Percentiles rank a stretch among this genome's conserved stretches.
These are phyloP conservation scores for Drosophila albomicans DNA, from an alignment of 1,140 invertebrate genomes.

Conservation along the genomic window DNA sequence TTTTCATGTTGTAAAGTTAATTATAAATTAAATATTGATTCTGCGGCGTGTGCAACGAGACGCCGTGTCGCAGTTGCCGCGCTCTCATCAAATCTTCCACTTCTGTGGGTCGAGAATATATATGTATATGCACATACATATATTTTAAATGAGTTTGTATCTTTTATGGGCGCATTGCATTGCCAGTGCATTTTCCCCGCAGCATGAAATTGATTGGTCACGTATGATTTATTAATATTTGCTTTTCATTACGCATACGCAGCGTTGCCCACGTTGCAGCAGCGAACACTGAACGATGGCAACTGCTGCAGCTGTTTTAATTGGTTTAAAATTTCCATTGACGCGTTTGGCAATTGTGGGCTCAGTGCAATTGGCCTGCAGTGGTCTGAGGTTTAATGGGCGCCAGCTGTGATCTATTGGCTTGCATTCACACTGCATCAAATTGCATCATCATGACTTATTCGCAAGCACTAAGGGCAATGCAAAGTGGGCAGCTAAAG, in stretches of 20 bases:
- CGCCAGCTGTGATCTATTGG: slow-evolving; percentile 68
- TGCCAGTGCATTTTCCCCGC: slow-evolving; percentile 25
- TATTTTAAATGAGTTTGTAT: slow-evolving; percentile 12
- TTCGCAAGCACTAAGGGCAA: not conserved
- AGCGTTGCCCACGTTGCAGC: slow-evolving; percentile 41
- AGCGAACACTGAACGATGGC: not conserved
- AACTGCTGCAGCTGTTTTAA: slow-evolving; percentile 73
- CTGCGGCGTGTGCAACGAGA: slow-evolving; percentile 57
- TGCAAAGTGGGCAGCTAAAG: not conserved
- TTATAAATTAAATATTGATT: slow-evolving; percentile 84
- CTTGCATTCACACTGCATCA: slow-evolving; percentile 19
- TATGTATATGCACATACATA: not conserved
- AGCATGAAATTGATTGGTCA: slow-evolving; percentile 80
- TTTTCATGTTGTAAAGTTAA: slow-evolving; percentile 83
- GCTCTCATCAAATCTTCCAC: slow-evolving; percentile 39
- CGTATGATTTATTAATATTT: slow-evolving; percentile 84
- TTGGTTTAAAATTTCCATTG: slow-evolving; percentile 81
- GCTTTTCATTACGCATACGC: slow-evolving; percentile 82
- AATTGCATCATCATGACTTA: slow-evolving; percentile 15
- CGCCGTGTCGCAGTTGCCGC: slow-evolving; percentile 32
- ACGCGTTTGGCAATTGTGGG: slow-evolving; percentile 49
- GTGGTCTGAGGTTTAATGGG: slow-evolving; percentile 79
- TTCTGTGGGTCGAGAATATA: not conserved
- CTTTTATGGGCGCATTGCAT: slow-evolving; percentile 26
- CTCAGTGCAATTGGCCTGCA: slow-evolving; percentile 62